These are phyloP conservation scores for Colaptes auratus DNA, from an alignment of 2,113 vertebrate species.

Conservation along the genomic window DNA sequence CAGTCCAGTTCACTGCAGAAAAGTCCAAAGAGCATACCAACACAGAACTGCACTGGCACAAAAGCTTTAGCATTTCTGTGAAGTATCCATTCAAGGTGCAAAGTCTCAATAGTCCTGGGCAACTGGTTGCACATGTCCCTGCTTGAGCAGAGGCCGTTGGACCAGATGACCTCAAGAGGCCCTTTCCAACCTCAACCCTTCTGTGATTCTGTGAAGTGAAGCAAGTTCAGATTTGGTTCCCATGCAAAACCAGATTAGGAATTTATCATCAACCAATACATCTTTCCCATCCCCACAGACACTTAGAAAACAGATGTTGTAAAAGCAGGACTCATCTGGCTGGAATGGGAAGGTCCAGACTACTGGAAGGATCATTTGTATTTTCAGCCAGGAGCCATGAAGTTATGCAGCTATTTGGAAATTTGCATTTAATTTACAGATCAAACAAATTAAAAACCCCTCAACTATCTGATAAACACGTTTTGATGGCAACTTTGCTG, in stretches of 20 bases:
- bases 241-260: neutral
- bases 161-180: neutral
- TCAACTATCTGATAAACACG: neutral
- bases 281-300: neutral
- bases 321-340: neutral
- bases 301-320: neutral
- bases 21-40: neutral
- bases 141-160: neutral
- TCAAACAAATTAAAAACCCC: neutral
- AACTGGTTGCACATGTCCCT: neutral
- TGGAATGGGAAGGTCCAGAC: constrained; percentile 15
- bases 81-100: neutral
- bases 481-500: neutral
- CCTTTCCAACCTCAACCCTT: neutral
- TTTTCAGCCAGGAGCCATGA: constrained; percentile 33
- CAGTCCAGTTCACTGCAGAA: neutral
- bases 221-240: neutral
- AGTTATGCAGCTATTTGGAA: constrained; percentile 23
- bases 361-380: neutral
- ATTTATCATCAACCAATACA: neutral
- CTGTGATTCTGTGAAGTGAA: neutral
- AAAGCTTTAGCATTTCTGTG: neutral
- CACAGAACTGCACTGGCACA: neutral
- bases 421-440: constrained; percentile 35
- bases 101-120: neutral